Evolutionary conservation across 2,888 invertebrate genomes (phyloP).

Genomic region (Augochlorella aurata): DNA sequence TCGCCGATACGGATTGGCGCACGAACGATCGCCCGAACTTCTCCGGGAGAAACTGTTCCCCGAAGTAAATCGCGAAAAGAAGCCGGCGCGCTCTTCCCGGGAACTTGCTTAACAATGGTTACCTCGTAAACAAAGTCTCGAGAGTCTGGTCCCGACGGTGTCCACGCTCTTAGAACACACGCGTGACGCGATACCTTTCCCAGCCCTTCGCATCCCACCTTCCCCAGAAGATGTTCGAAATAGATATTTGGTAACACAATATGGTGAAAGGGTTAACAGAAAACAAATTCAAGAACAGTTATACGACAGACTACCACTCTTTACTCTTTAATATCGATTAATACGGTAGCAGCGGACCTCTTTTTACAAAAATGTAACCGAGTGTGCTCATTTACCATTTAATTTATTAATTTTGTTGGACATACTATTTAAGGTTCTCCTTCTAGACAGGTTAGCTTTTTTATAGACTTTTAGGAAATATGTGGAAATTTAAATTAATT

Average conservation of each 20-base stretch:
- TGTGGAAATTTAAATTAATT: no score
- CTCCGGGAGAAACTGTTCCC: constrained; percentile 21
- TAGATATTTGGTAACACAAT: not conserved
- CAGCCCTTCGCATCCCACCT: not conserved
- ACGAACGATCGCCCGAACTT: constrained; percentile 52
- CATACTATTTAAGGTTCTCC: no score
- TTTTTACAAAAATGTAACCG: no score
- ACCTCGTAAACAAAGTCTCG: constrained; percentile 63
- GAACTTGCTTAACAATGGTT: constrained; percentile 57
- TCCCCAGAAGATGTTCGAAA: not conserved
- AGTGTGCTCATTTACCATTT: no score
- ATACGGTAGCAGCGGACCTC: no score
- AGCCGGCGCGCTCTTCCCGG: constrained; percentile 19
- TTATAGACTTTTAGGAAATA: no score
- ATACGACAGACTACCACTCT: no score
- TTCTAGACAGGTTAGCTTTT: no score
- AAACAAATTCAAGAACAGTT: no score
- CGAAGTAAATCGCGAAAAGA: constrained; percentile 53
- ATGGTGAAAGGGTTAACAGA: no score
- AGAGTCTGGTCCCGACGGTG: constrained; percentile 39
- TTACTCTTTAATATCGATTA: no score
- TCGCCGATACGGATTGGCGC: constrained; percentile 42
- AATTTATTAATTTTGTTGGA: no score
- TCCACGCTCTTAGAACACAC: constrained; percentile 16
- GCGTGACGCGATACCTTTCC: constrained; percentile 8